Evolutionary conservation across 2,113 vertebrate genomes (phyloP).

Genomic region (Eubucco bourcierii): DNA sequence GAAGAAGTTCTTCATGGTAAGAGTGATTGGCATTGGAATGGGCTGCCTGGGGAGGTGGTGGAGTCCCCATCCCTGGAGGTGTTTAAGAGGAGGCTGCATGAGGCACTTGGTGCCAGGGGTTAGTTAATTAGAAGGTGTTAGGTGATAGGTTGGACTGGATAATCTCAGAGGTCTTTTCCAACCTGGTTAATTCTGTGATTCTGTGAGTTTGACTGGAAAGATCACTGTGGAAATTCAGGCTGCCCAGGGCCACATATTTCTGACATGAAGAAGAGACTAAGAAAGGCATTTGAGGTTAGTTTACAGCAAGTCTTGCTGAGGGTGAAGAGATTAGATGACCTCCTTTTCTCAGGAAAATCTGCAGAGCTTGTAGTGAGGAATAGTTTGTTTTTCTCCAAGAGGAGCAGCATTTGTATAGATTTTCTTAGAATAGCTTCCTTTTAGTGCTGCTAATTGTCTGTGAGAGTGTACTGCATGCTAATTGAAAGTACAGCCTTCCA

Average conservation of each 20-base stretch:
- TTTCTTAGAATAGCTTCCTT: neutral
- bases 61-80: no score
- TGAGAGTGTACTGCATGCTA: neutral
- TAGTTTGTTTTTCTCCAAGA: neutral
- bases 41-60: no score
- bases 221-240: neutral
- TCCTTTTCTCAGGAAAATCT: neutral
- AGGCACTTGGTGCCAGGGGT: no score
- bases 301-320: neutral
- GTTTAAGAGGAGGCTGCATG: no score
- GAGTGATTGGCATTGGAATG: no score
- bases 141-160: no score
- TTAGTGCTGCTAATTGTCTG: neutral
- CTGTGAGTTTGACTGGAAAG: neutral
- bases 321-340: neutral
- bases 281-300: neutral
- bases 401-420: neutral
- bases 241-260: neutral
- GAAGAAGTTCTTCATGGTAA: no score
- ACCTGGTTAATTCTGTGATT: no score
- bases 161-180: no score
- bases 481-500: neutral
- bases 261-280: neutral
- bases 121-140: no score
- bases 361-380: neutral